Evolutionary conservation across 1,140 invertebrate species (phyloP).

Genomic region (Coelopa frigida): DNA sequence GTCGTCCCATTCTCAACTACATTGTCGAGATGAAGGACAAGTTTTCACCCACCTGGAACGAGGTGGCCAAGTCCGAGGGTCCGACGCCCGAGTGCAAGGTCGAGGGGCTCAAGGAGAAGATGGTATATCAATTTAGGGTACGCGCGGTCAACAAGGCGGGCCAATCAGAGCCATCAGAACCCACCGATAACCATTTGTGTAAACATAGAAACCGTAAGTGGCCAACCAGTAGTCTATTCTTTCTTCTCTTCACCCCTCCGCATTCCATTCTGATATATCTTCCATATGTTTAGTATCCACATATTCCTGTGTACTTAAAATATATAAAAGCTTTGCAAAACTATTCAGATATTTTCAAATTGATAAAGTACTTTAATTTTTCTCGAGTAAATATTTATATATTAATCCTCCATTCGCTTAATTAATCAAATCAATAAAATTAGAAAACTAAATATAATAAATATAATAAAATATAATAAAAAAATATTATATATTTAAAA

Average conservation of each 20-base stretch:
- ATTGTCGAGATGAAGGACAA: conserved; percentile 96
- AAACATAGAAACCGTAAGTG: conserved; percentile 87
- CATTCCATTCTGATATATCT: too few relatives aligned
- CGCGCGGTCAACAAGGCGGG: conserved; percentile 90
- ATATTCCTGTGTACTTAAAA: not conserved
- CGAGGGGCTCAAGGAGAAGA: conserved; percentile 85
- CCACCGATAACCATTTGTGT: conserved; percentile 85
- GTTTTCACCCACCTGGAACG: conserved; percentile 79
- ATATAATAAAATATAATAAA: too few relatives aligned
- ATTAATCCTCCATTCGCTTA: too few relatives aligned
- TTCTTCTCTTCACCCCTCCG: too few relatives aligned
- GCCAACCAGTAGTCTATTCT: too few relatives aligned
- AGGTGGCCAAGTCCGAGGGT: conserved; percentile 75
- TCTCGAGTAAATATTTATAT: too few relatives aligned
- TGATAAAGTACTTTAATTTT: too few relatives aligned
- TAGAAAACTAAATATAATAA: too few relatives aligned
- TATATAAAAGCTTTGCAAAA: not conserved
- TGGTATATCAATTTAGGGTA: conserved; percentile 89
- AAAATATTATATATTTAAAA: too few relatives aligned
- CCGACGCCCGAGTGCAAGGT: conserved; percentile 72
- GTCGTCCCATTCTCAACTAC: conserved; percentile 90
- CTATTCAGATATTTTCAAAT: not conserved
- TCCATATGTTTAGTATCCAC: not conserved
- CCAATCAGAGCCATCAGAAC: conserved; percentile 75
- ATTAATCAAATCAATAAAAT: too few relatives aligned